Percentiles rank a stretch among this genome's conserved stretches.
Conservation (phyloP, 2,888 invertebrate genomes). For the Cyclophora punctaria region DNA sequence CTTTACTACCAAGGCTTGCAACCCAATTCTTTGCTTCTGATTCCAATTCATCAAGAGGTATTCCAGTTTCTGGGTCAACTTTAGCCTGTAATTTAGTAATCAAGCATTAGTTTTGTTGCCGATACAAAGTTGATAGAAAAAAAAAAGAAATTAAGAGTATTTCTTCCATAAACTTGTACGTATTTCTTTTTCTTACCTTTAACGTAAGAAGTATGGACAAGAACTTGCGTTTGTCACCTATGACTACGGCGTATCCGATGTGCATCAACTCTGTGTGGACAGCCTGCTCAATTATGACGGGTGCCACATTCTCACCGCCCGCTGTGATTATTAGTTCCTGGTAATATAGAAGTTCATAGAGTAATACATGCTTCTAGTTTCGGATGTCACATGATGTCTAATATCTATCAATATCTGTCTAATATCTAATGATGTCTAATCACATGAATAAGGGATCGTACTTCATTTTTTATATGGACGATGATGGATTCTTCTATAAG, state of each 20-base stretch:
- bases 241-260: constrained; percentile 87
- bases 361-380: no score
- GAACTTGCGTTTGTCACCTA: constrained; percentile 92
- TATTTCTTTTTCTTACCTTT: constrained; percentile 77
- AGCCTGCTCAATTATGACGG: constrained; percentile 88
- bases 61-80: constrained; percentile 81
- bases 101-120: no score
- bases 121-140: no score
- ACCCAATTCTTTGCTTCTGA: constrained; percentile 82
- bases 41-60: constrained; percentile 81
- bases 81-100: constrained; percentile 74
- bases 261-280: constrained; percentile 84
- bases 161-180: no score
- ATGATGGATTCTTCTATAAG: no score
- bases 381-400: no score
- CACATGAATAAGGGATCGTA: no score
- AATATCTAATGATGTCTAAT: no score
- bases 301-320: constrained; percentile 94
- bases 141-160: no score
- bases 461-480: no score
- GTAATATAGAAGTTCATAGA: no score
- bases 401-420: no score
- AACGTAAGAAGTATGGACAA: constrained; percentile 87
- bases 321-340: constrained; percentile 92
- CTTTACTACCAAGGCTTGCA: constrained; percentile 77